These are phyloP conservation scores for Entomyzon cyanotis DNA, from an alignment of 2,113 vertebrate genomes.

Conservation along the genomic window DNA sequence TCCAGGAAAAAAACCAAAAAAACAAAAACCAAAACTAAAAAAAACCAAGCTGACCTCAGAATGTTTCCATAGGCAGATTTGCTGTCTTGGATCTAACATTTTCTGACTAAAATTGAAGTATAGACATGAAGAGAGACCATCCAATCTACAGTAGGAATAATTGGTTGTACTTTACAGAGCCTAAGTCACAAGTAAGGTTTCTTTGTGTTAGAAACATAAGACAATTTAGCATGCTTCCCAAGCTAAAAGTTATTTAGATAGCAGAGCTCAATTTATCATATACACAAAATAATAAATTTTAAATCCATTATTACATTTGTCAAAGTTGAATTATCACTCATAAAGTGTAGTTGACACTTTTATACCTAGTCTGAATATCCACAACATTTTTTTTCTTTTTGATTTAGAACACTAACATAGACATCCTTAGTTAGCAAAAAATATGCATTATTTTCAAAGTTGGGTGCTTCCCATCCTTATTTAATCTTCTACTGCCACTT, in stretches of 20 bases:
- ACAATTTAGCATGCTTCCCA: neutral
- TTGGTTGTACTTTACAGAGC: neutral
- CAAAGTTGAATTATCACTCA: neutral
- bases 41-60: neutral
- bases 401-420: neutral
- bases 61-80: neutral
- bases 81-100: neutral
- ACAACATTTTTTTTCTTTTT: neutral
- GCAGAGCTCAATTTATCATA: neutral
- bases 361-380: neutral
- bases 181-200: neutral
- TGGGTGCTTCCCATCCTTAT: neutral
- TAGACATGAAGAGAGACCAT: neutral
- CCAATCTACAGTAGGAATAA: neutral
- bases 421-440: neutral
- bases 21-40: accelerated
- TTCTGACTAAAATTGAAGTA: neutral
- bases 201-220: neutral
- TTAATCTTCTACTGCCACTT: neutral
- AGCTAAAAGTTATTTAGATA: neutral
- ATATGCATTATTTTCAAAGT: neutral
- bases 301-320: neutral
- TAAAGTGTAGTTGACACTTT: neutral
- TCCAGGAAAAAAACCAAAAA: neutral
- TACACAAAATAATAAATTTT: neutral